Evolutionary conservation across 2,888 invertebrate genomes (phyloP).

Genomic region (Melanchra persicariae): DNA sequence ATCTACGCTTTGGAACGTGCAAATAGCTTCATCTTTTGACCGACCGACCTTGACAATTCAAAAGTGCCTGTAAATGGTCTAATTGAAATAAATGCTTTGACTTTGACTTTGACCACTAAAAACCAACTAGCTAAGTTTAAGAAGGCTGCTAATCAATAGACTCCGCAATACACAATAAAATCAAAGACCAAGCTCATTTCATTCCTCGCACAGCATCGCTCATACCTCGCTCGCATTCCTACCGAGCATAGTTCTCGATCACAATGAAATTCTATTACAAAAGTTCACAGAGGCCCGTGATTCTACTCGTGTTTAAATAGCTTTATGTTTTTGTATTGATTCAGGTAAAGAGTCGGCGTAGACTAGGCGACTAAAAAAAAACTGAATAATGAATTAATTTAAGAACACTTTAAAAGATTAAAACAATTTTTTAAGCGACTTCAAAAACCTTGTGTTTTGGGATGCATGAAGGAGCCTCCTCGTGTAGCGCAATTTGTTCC

Average conservation of each 20-base stretch:
- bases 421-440: too few relatives aligned
- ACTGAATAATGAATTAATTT: too few relatives aligned
- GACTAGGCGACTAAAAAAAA: background rate
- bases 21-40: too few relatives aligned
- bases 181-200: conserved; percentile 1
- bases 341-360: background rate
- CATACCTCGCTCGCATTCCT: conserved; percentile 17
- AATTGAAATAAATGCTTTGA: too few relatives aligned
- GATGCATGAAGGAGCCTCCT: too few relatives aligned
- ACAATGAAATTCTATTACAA: conserved; percentile 37
- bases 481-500: too few relatives aligned
- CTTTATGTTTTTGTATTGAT: conserved; percentile 31
- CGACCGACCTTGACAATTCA: too few relatives aligned
- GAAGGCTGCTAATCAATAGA: background rate
- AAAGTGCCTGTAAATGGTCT: too few relatives aligned
- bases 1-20: too few relatives aligned
- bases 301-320: conserved; percentile 26
- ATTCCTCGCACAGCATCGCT: conserved; percentile 6
- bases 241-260: background rate
- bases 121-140: background rate
- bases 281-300: conserved; percentile 29
- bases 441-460: too few relatives aligned
- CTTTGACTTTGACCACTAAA: too few relatives aligned
- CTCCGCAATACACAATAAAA: background rate
- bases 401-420: too few relatives aligned